phyloP scores from a whole-genome alignment of 2,888 invertebrate species.

The Hylaea fasciaria region DNA sequence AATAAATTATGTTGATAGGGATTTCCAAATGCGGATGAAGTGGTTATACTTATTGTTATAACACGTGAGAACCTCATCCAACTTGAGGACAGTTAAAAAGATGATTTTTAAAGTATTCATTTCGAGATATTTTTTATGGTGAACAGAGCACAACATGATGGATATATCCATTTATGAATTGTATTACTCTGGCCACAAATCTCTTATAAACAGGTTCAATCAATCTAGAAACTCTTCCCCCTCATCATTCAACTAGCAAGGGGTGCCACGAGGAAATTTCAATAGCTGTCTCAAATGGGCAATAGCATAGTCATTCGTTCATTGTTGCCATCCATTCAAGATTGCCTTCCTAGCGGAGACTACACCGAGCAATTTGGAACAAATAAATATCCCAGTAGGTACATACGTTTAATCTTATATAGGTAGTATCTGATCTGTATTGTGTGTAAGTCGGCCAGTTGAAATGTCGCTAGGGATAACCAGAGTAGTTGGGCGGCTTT shows the following conservation, averaged over 20 bases:
- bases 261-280: slow-evolving; percentile 17
- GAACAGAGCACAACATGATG: too few species aligned
- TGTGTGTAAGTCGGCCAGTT: too few species aligned
- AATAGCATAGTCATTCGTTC: slow-evolving; percentile 15
- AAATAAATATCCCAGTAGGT: neutral
- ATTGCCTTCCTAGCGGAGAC: slow-evolving; percentile 3
- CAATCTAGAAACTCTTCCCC: neutral
- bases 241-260: slow-evolving; percentile 10
- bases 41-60: too few species aligned
- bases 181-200: too few species aligned
- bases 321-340: slow-evolving; percentile 15
- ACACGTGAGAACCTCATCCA: too few species aligned
- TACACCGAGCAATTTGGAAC: neutral
- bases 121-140: too few species aligned
- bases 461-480: too few species aligned
- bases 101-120: too few species aligned
- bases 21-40: too few species aligned
- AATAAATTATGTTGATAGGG: neutral
- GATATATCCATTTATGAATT: too few species aligned
- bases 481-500: too few species aligned
- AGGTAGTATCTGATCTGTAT: neutral
- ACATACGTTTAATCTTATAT: neutral
- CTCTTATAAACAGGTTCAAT: neutral
- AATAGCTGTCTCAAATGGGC: slow-evolving; percentile 25
- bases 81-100: too few species aligned